Conservation (phyloP, 2,888 invertebrate genomes). For the Acrobasis repandana region DNA sequence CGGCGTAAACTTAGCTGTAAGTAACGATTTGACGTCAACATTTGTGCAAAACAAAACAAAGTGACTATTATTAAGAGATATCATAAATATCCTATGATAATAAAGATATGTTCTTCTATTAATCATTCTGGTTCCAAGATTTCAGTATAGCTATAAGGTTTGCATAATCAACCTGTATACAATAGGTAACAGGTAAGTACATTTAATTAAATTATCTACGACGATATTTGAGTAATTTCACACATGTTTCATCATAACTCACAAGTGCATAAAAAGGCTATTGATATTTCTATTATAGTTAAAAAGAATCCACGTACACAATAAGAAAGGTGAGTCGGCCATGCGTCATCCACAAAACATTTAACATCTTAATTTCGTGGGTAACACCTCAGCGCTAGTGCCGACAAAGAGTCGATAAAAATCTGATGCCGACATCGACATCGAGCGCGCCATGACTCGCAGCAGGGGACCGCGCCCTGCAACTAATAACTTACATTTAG, state of each 20-base stretch:
- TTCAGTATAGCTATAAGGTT: no score
- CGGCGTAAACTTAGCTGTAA: no score
- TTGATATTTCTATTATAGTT: slow-evolving; percentile 72
- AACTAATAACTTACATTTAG: slow-evolving; percentile 79
- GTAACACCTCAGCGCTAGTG: slow-evolving; percentile 77
- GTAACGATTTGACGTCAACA: no score
- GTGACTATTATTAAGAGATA: no score
- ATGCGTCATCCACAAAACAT: slow-evolving; percentile 79
- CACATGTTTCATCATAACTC: slow-evolving; percentile 55
- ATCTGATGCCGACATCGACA: slow-evolving; percentile 62
- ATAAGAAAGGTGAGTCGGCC: slow-evolving; percentile 54
- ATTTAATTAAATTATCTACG: slow-evolving; percentile 3
- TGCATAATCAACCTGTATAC: no score
- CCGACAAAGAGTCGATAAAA: slow-evolving; percentile 80
- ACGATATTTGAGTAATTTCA: slow-evolving; percentile 43
- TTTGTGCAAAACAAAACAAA: no score
- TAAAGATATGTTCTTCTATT: no score
- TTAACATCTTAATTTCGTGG: slow-evolving; percentile 79
- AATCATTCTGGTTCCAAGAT: no score
- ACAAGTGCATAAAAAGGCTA: slow-evolving; percentile 53
- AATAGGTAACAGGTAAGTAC: slow-evolving; percentile 5
- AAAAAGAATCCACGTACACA: slow-evolving; percentile 41
- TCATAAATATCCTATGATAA: no score
- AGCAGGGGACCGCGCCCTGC: slow-evolving; percentile 65
- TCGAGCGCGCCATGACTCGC: slow-evolving; percentile 51